A percentile compares a stretch with the other conserved stretches of the same genome.
Evolutionary conservation across 2,888 invertebrate species (phyloP).

Genomic region (Sthenelais limicola): DNA sequence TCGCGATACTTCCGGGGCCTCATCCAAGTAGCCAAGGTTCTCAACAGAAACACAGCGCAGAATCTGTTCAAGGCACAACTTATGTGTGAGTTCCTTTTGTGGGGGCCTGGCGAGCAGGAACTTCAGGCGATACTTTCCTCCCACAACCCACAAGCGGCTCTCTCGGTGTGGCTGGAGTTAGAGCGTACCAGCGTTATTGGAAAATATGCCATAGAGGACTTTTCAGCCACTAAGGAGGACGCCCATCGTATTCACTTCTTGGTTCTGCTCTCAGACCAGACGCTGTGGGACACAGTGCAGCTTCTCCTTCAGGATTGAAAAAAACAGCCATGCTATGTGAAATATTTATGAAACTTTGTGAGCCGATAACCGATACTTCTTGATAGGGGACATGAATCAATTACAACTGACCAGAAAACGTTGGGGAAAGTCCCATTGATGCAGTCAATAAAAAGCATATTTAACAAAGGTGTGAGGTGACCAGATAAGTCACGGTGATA

Average conservation of each 20-base stretch:
- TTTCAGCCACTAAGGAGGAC: slow-evolving; percentile 32
- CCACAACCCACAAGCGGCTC: slow-evolving; percentile 20
- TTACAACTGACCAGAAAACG: too few relatives aligned
- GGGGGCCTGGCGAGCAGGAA: slow-evolving; percentile 29
- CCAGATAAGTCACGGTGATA: too few relatives aligned
- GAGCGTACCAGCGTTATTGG: slow-evolving; percentile 13
- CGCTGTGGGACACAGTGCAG: slow-evolving; percentile 31
- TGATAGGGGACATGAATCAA: too few relatives aligned
- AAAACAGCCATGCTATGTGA: too few relatives aligned
- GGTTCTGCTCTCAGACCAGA: slow-evolving; percentile 20
- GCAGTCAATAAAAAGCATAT: too few relatives aligned
- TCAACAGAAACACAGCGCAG: slow-evolving; percentile 20
- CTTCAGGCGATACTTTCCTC: slow-evolving; percentile 19
- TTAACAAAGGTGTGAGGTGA: too few relatives aligned
- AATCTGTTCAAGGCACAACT: slow-evolving; percentile 31
- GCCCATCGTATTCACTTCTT: slow-evolving; percentile 34
- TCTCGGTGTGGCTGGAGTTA: slow-evolving; percentile 24
- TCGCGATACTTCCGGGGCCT: slow-evolving; percentile 32
- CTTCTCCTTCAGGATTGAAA: too few relatives aligned
- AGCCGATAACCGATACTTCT: too few relatives aligned
- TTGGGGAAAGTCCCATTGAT: too few relatives aligned
- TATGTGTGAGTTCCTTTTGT: slow-evolving; percentile 33
- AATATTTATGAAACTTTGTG: too few relatives aligned
- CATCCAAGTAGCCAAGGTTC: neutral
- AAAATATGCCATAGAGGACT: slow-evolving; percentile 25